These are phyloP conservation scores for Drosophila ambigua DNA, from an alignment of 1,140 invertebrate species.

Conservation along the genomic window DNA sequence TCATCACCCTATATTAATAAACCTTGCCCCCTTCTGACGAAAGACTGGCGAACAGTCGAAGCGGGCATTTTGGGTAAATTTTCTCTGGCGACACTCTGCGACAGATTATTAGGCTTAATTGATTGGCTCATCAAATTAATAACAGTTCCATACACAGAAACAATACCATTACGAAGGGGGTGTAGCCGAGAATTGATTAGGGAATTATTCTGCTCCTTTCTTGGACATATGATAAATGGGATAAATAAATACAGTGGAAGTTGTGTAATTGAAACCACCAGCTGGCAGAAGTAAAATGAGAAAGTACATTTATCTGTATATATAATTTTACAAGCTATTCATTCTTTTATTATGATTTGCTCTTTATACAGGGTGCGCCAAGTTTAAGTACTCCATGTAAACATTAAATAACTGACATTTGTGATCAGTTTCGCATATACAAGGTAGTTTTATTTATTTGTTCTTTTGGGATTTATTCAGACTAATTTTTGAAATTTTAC, in stretches of 20 bases:
- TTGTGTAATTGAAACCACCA: not conserved
- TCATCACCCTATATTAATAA: too few relatives aligned
- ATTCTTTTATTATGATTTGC: not conserved
- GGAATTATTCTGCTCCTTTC: slow-evolving; percentile 18
- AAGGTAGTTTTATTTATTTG: too few relatives aligned
- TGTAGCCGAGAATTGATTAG: slow-evolving; percentile 26
- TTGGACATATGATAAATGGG: slow-evolving; percentile 6
- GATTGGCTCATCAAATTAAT: slow-evolving; percentile 51
- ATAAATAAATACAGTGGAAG: slow-evolving; percentile 31
- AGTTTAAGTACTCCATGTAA: too few relatives aligned
- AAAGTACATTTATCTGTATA: too few relatives aligned
- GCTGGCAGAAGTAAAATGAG: too few relatives aligned
- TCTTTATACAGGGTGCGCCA: not conserved
- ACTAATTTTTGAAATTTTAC: too few relatives aligned
- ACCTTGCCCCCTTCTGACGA: too few relatives aligned
- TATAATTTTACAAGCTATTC: too few relatives aligned
- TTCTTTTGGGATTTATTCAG: too few relatives aligned
- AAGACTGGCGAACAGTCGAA: too few relatives aligned
- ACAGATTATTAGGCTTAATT: slow-evolving; percentile 58
- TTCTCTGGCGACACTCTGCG: slow-evolving; percentile 9
- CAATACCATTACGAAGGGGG: slow-evolving; percentile 8
- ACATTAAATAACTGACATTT: too few relatives aligned
- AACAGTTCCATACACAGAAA: slow-evolving; percentile 32
- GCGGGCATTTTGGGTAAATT: slow-evolving; percentile 19
- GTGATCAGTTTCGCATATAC: too few relatives aligned